phyloP scores from a whole-genome alignment of 2,888 invertebrate species.

The Limulus polyphemus region DNA sequence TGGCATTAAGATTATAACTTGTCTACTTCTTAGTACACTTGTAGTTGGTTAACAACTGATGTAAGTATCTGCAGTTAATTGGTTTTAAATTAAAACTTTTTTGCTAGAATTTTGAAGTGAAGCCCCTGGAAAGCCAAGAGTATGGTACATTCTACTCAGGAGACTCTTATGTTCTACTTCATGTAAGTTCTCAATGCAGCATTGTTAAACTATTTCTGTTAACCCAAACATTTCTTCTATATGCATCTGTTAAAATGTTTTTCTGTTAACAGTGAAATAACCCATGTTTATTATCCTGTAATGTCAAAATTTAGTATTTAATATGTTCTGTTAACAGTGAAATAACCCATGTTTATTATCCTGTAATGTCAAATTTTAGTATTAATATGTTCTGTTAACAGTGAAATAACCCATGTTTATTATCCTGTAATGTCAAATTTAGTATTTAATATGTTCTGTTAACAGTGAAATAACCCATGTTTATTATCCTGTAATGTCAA shows the following conservation, averaged over 20 bases:
- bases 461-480: not conserved
- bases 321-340: not conserved
- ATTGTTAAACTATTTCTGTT: too few species aligned
- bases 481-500: not conserved
- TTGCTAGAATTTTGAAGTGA: conserved; percentile 17
- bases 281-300: not conserved
- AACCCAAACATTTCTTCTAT: too few species aligned
- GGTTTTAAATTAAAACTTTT: too few species aligned
- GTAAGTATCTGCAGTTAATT: too few species aligned
- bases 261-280: too few species aligned
- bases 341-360: not conserved
- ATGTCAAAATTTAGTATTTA: not conserved
- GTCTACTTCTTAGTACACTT: too few species aligned
- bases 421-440: not conserved
- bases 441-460: not conserved
- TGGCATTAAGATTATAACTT: not conserved
- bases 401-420: not conserved
- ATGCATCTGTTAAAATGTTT: too few species aligned
- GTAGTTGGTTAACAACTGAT: too few species aligned
- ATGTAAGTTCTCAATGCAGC: conserved; percentile 8
- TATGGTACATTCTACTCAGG: conserved; percentile 20
- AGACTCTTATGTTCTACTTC: conserved; percentile 17
- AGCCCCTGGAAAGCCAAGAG: conserved; percentile 10
- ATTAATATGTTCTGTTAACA: not conserved
- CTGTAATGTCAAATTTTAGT: not conserved